These are phyloP conservation scores for Synaphobranchus kaupii DNA, from an alignment of 2,797 vertebrate species.

Conservation along the genomic window DNA sequence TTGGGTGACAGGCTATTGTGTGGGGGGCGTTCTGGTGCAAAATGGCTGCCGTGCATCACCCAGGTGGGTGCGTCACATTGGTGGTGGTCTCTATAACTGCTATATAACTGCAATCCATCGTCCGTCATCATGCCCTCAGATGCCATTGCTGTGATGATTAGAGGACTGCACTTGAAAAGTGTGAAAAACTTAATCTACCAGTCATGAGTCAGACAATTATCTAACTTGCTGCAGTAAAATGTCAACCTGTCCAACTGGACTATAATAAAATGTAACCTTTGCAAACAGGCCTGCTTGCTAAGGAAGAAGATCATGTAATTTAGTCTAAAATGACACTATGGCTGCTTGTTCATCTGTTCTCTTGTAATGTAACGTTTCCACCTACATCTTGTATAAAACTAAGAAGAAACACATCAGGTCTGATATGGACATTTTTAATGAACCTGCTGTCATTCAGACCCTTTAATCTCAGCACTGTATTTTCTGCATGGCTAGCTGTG, in stretches of 20 bases:
- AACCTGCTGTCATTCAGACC: conserved; percentile 22
- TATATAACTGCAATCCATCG: too few relatives aligned
- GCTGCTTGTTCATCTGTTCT: neutral
- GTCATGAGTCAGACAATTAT: neutral
- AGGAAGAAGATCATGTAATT: neutral
- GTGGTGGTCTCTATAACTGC: too few relatives aligned
- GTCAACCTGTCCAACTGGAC: neutral
- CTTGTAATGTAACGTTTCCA: neutral
- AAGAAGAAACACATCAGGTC: neutral
- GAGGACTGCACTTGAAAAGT: neutral
- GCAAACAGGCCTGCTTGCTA: neutral
- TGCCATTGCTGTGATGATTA: neutral
- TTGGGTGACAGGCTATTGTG: too few relatives aligned
- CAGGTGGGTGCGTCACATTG: too few relatives aligned
- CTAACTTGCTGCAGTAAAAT: neutral
- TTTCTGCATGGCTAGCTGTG: conserved; percentile 12
- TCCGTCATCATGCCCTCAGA: too few relatives aligned
- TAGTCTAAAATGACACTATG: neutral
- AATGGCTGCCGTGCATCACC: too few relatives aligned
- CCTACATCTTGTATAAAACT: neutral
- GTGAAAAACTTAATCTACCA: neutral
- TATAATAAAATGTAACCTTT: neutral
- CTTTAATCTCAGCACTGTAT: conserved; percentile 29
- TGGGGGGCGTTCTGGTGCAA: too few relatives aligned
- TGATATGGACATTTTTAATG: conserved; percentile 19